Conservation (phyloP, 2,888 invertebrate genomes). For the Sminthurinus aureus region DNA sequence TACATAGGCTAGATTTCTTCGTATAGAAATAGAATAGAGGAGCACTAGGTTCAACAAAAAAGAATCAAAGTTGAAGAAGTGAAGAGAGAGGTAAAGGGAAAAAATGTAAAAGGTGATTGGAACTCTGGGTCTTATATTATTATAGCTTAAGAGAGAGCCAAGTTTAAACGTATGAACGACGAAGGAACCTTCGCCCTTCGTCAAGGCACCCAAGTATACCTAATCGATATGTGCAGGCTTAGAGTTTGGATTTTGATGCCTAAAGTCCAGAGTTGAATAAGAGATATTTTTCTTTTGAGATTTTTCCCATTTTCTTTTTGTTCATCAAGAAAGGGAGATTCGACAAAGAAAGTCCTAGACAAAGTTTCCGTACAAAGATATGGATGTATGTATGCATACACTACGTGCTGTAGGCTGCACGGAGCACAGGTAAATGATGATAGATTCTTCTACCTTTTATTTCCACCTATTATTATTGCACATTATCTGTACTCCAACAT, state of each 20-base stretch:
- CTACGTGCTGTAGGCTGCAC: too few species aligned
- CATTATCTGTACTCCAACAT: too few species aligned
- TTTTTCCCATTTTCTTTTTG: slow-evolving; percentile 42
- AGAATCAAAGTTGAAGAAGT: background rate
- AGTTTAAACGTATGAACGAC: background rate
- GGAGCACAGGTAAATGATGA: too few species aligned
- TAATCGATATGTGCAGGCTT: slow-evolving; percentile 46
- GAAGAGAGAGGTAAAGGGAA: background rate
- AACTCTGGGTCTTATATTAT: background rate
- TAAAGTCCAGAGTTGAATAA: slow-evolving; percentile 27
- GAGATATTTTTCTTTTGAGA: slow-evolving; percentile 43
- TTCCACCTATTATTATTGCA: too few species aligned
- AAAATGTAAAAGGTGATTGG: background rate
- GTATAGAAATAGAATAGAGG: background rate
- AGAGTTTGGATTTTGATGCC: too few species aligned
- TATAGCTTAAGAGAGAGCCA: slow-evolving; percentile 1
- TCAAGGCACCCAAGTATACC: slow-evolving; percentile 49
- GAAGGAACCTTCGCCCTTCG: background rate
- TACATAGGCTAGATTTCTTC: too few species aligned
- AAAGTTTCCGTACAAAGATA: too few species aligned
- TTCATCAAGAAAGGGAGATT: slow-evolving; percentile 39
- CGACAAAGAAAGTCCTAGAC: slow-evolving; percentile 36
- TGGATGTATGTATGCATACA: too few species aligned
- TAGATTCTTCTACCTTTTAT: too few species aligned
- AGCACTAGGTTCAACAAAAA: background rate